These are phyloP conservation scores for Thinocorus orbignyianus DNA, from an alignment of 2,113 vertebrate genomes.

Conservation along the genomic window DNA sequence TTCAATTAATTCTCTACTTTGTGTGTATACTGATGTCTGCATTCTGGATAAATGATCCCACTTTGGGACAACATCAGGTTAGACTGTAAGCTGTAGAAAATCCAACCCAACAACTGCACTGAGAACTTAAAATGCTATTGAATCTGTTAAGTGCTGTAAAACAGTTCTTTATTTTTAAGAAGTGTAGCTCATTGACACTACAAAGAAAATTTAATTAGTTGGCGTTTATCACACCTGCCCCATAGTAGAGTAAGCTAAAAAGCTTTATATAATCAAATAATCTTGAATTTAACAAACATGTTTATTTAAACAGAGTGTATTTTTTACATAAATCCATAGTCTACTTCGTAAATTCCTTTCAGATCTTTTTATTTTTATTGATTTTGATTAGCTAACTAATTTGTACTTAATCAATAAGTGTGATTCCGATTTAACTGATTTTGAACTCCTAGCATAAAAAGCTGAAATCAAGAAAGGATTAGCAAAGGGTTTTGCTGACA, in stretches of 20 bases:
- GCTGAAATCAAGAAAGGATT: conserved; percentile 31
- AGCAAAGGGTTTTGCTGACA: conserved; percentile 68
- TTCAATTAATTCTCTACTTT: no score
- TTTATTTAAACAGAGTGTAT: conserved; percentile 57
- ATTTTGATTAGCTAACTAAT: conserved; percentile 74
- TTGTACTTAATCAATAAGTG: conserved; percentile 72
- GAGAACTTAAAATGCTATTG: not conserved
- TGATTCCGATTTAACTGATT: conserved; percentile 63
- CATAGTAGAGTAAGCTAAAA: conserved; percentile 41
- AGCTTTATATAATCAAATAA: conserved; percentile 60
- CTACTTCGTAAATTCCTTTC: conserved; percentile 56
- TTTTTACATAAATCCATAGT: conserved; percentile 55
- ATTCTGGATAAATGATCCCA: no score
- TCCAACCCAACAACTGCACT: not conserved
- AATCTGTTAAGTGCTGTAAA: conserved; percentile 1
- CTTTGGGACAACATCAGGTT: not conserved
- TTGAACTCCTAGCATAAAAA: not conserved
- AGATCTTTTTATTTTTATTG: conserved; percentile 64
- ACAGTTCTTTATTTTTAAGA: conserved; percentile 16
- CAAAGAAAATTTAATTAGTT: conserved; percentile 61
- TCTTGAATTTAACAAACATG: conserved; percentile 60
- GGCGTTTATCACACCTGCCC: not conserved
- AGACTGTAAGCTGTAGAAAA: not conserved
- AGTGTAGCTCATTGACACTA: not conserved
- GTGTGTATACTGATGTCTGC: no score